Conservation (phyloP, 2,113 vertebrate species). For the Gnathonemus echidnorhynchus region DNA sequence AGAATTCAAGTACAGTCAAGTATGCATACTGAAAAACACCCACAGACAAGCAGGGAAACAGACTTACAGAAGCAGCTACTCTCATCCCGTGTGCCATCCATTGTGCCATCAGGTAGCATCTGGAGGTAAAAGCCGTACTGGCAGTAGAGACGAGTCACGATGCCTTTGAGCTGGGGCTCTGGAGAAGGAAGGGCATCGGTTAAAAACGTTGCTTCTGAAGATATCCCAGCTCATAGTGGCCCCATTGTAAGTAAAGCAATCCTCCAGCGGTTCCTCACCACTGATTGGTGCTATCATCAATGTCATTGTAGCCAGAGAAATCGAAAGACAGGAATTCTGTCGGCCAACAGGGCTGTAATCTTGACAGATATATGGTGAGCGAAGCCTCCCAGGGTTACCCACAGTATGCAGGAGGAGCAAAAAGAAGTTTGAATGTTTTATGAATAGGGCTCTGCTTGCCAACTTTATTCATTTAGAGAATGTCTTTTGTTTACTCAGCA, state of each 20-base stretch:
- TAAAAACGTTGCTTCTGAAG: neutral
- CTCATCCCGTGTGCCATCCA: conserved; percentile 75
- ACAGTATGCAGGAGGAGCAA: conserved; percentile 24
- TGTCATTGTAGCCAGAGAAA: neutral
- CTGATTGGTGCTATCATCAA: neutral
- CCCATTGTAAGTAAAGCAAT: neutral
- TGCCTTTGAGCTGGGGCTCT: conserved; percentile 86
- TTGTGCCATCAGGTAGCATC: conserved; percentile 73
- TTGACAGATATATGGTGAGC: conserved; percentile 1
- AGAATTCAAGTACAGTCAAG: neutral
- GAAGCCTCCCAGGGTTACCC: neutral
- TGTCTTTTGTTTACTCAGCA: conserved; percentile 11
- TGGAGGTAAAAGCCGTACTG: conserved; percentile 81
- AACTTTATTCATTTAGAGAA: conserved; percentile 48
- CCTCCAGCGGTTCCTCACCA: neutral
- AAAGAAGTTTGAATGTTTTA: conserved; percentile 52
- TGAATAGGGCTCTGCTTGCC: conserved; percentile 44
- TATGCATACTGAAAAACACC: neutral
- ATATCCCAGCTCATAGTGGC: no score
- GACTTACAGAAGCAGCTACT: conserved; percentile 68
- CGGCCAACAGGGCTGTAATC: neutral
- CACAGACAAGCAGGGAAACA: neutral
- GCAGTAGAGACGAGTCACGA: conserved; percentile 78
- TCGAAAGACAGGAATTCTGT: neutral
- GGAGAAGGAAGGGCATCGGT: conserved; percentile 25